phyloP scores from a whole-genome alignment of 2,888 invertebrate genomes.

The Maniola hyperantus region DNA sequence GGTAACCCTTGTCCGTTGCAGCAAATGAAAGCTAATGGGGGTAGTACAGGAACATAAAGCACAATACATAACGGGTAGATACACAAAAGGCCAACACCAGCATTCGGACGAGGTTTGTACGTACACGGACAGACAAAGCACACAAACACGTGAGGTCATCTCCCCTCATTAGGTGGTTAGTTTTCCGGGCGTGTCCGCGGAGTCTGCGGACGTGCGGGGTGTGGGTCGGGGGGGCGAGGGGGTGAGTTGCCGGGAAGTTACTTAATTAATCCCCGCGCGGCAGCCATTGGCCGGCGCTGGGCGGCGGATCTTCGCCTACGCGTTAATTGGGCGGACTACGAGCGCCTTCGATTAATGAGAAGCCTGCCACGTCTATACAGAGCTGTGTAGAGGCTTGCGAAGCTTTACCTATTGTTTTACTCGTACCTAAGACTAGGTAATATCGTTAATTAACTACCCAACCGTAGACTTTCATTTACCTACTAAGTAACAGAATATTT shows the following conservation, averaged over 20 bases:
- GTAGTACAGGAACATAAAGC: conserved; percentile 33
- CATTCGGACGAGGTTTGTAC: conserved; percentile 65
- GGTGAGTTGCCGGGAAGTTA: conserved; percentile 71
- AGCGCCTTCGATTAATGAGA: conserved; percentile 69
- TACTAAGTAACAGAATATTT: neutral
- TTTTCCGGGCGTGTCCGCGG: conserved; percentile 83
- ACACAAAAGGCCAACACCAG: conserved; percentile 72
- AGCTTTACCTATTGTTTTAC: conserved; percentile 30
- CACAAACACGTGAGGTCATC: conserved; percentile 81
- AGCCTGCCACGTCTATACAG: conserved; percentile 47
- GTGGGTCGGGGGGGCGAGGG: conserved; percentile 49
- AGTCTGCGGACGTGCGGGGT: conserved; percentile 64
- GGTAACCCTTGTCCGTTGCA: conserved; percentile 27
- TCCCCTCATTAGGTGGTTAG: conserved; percentile 83
- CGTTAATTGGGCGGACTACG: conserved; percentile 80
- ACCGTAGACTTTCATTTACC: neutral
- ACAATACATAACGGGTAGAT: conserved; percentile 65
- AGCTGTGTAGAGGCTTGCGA: conserved; percentile 29
- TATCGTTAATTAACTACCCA: conserved; percentile 11
- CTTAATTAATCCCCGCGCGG: conserved; percentile 81
- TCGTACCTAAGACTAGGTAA: conserved; percentile 31
- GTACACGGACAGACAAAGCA: conserved; percentile 52
- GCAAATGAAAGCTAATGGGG: conserved; percentile 41
- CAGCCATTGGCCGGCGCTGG: conserved; percentile 79
- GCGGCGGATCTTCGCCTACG: conserved; percentile 76